Evolutionary conservation across 2,113 vertebrate species (phyloP), one percentile per base, ranked within the genome.

Genomic region (Formicarius rufipectus): DNA sequence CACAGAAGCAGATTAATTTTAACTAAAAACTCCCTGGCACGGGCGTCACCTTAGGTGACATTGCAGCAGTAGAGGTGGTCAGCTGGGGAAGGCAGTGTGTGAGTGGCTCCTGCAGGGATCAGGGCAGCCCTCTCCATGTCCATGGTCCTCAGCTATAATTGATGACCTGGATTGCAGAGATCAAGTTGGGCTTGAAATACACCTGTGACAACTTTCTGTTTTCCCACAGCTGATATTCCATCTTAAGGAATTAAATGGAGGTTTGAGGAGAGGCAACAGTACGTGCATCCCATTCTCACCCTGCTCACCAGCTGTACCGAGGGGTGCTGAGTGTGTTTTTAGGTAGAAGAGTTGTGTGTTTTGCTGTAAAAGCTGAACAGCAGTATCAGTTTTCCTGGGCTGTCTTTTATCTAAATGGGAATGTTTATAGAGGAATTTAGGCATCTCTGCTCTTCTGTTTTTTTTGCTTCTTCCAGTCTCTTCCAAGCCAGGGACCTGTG

Each of bases 401-500:
- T 63, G 24, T 45, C 82, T 71, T 81, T 73, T 80, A 44, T 91
- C 35, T 87, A 67, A 90, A 56, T 4, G 23, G 37, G 53, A 56
- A 81, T 59, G 33, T 85, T 93, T 59, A 47, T 55, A n/a, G 90
- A 87, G 66, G 64, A 93, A 89, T 93, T 95, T 35, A 89, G 89
- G 83, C 87, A 74, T 96, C 84, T 96, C 50, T 93, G 28, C 87
- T 92, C 33, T 93, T 80, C 58, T 93, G 31, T 82, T 82, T 25
- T 25, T 68, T 94, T 66, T 96, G 20, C 73, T 60, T 96, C 83
- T 96, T 84, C 22, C 96, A 99, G 99, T 99, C 90, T 99, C 98
- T 66, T 99, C 99, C 96, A 99, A 99, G 95, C 99, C 99, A 13
- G 99, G 99, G 86, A 99, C 99, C 4, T 99, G 99, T 91, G 98